Percentiles rank a stretch among this genome's conserved stretches.
These are phyloP conservation scores for Epistrophe eligans DNA, from an alignment of 2,888 invertebrate species.

Conservation along the genomic window DNA sequence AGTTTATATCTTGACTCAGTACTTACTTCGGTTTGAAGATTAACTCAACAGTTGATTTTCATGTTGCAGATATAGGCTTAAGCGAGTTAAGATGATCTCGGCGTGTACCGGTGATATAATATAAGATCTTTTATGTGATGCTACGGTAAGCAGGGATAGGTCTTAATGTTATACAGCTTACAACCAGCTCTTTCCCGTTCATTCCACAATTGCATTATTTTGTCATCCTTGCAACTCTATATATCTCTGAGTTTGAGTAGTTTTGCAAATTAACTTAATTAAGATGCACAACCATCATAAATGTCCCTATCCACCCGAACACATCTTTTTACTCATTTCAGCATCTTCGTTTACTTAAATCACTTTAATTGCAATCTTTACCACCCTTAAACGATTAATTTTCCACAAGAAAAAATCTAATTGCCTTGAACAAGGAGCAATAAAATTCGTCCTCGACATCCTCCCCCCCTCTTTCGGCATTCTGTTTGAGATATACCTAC, in stretches of 20 bases:
- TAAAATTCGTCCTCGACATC: slow-evolving; percentile 30
- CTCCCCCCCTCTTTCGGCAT: neutral
- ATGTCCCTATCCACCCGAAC: neutral
- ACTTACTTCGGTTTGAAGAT: too few species aligned
- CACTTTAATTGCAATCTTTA: slow-evolving; percentile 52
- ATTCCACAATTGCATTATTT: neutral
- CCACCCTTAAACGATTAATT: slow-evolving; percentile 34
- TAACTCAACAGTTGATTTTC: too few species aligned
- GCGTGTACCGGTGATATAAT: too few species aligned
- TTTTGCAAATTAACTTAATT: slow-evolving; percentile 26
- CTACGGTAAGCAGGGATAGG: too few species aligned
- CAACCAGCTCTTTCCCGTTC: too few species aligned
- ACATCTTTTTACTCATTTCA: slow-evolving; percentile 5
- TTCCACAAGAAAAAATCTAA: slow-evolving; percentile 52
- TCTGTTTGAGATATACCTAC: neutral
- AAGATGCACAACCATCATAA: slow-evolving; percentile 30
- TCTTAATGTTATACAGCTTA: too few species aligned
- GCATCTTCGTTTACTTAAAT: slow-evolving; percentile 30
- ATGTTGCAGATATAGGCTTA: too few species aligned
- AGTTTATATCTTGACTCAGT: too few species aligned
- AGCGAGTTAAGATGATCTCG: too few species aligned
- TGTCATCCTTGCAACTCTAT: neutral
- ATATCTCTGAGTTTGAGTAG: neutral
- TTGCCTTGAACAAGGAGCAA: slow-evolving; percentile 54
- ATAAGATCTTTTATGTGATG: too few species aligned